Evolutionary conservation across 2,888 invertebrate species (phyloP), one percentile per base, ranked within the genome.

Genomic region (Osedax frankpressi): DNA sequence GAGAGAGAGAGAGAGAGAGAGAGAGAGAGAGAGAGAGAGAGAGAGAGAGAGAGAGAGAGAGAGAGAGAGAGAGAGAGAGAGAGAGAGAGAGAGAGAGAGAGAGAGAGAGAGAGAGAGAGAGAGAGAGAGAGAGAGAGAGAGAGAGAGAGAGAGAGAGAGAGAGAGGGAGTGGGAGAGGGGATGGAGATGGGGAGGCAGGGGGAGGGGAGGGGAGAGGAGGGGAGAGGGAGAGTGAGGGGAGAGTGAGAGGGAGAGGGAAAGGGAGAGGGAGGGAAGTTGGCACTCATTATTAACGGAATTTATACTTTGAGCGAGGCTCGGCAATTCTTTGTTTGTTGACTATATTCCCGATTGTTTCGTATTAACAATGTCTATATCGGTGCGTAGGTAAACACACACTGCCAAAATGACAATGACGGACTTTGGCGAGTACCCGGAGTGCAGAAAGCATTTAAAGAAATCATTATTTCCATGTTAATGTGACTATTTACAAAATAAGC

Each of bases 21-120:
- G 62, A 62, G 62, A 62, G 62, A 62, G 62, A 3, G 62, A 62
- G 1, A 3, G 3, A 3, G 62, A 3, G 3, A 62, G 62, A 62
- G 62, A 62, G 62, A 62, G 3, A 25, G 1, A 3, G 62, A 3
- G 62, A 62, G 62, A 62, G 59, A 3, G 62, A 62, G 62, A 62
- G 1, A 62, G 62, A 1, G 62, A 62, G 62, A 25, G 62, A 62
- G 62, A 25, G 60, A 75, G 67, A 76, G 44, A 11, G 67, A 19
- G 68, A 3, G 28, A 28, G 62, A 62, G 62, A 62, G 62, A 3
- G 62, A 62, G 1, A 3, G 3, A 3, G 62, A 3, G 3, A 62
- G 62, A 62, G 62, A 62, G 62, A 62, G 62, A 3, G 62, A 62
- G 1, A 3, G 3, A 3, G 62, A 3, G 3, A 62, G 62, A 62